Base-by-base conservation (phyloP, 1,140 invertebrate species). In the Neodiprion lecontei region DNA sequence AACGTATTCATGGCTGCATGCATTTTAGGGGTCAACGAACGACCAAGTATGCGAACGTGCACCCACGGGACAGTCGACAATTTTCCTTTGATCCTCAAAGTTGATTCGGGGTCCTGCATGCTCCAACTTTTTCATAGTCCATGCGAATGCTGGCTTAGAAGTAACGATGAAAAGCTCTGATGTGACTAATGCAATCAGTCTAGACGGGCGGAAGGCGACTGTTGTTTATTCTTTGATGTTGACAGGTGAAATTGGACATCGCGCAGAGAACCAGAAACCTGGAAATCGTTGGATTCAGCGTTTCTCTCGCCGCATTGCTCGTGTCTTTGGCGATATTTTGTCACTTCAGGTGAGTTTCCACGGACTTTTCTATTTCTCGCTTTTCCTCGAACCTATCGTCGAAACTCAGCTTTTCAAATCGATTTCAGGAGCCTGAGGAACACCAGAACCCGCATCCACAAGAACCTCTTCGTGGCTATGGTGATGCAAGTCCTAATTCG, bases 391-490 rank as follows among this genome's bases (percentile, higher is more conserved):
- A 72, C 1, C 28, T n/a, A 1, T 40, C 70, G 0, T 7, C 10
- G 67, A 47, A 72, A 3, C 14, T 10, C 48, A n/a, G 7, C 4
- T 0, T 66, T 11, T 67, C 49, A 66, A 48, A 1, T 21, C 23
- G 7, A 73, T 86, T 86, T n/a, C 87, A 96, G 96, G 79, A 93
- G 93, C 67, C 85, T 98, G 48, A 90, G 93, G 74, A 97, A 97
- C 80, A 96, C 95, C 80, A 90, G 96, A 72, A 98, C 96, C 4
- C 90, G 93, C 72, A 96, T 98, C 72, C 96, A 98, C 83, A 94
- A 95, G 83, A 95, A 96, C 81, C 89, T 98, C 28, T 97, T 97
- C 84, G 90, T 95, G 2, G 95, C 96, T 0, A 96, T 97, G 90
- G 89, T 95, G 49, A 91, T 96, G 14, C 95, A 97, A 85, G 95